These are phyloP conservation scores for Crotophaga sulcirostris DNA, from an alignment of 2,113 vertebrate species.

Conservation along the genomic window DNA sequence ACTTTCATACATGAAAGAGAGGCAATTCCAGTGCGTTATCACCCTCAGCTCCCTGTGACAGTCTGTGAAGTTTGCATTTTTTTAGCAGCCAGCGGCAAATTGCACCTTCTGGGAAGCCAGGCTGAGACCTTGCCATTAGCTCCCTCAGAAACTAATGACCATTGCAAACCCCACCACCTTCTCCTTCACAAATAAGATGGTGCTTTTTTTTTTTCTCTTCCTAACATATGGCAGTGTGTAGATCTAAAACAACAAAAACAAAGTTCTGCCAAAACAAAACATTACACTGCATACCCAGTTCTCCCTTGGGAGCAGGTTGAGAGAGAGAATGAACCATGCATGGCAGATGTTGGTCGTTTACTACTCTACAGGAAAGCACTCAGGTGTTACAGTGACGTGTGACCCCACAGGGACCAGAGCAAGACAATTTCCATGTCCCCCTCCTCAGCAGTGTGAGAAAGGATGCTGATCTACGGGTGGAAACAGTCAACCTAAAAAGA, in stretches of 20 bases:
- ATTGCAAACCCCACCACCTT: not conserved
- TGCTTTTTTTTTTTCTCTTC: not conserved
- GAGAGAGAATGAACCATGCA: not conserved
- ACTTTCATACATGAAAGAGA: not conserved
- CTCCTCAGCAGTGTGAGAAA: not conserved
- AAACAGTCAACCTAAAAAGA: not conserved
- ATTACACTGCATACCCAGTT: not conserved
- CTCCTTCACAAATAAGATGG: not conserved
- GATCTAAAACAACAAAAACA: conserved; percentile 19
- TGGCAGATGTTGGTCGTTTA: conserved; percentile 21
- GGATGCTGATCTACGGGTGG: rapidly evolving
- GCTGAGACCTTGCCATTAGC: not conserved
- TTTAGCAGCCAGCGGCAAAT: not conserved
- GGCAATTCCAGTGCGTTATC: not conserved
- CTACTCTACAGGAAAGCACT: not conserved
- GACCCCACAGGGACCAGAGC: not conserved
- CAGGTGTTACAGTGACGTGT: not conserved
- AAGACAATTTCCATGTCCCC: not conserved
- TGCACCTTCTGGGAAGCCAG: not conserved
- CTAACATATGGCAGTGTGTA: not conserved
- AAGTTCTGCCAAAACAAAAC: conserved; percentile 21
- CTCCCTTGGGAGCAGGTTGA: not conserved
- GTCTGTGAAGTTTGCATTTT: not conserved
- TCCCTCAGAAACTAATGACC: not conserved
- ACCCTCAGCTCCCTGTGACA: not conserved